phyloP scores from a whole-genome alignment of 1,140 invertebrate species.

The Holcopasites calliopsidis region DNA sequence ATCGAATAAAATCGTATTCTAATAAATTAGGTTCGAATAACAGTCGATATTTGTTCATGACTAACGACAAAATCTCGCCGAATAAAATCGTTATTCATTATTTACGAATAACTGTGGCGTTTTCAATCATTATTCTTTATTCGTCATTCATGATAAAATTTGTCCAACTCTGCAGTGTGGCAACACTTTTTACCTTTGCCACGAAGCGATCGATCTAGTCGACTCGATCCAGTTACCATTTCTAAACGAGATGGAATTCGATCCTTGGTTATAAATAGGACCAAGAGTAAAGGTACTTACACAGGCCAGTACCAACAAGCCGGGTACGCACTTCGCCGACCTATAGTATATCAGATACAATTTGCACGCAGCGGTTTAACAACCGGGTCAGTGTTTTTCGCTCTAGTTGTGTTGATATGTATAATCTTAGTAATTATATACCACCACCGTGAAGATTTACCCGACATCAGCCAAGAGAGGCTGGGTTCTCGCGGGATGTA shows the following conservation, averaged over 20 bases:
- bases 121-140: too few species aligned
- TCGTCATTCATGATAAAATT: too few species aligned
- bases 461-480: neutral
- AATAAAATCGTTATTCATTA: too few species aligned
- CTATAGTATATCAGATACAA: constrained; percentile 60
- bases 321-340: constrained; percentile 41
- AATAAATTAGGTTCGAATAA: too few species aligned
- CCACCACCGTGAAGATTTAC: constrained; percentile 34
- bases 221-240: constrained; percentile 55
- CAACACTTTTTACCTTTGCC: neutral
- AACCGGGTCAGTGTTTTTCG: constrained; percentile 74
- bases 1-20: too few species aligned
- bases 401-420: constrained; percentile 76
- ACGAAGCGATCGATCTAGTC: too few species aligned
- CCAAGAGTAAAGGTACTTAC: constrained; percentile 48
- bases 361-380: constrained; percentile 66
- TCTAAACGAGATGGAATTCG: constrained; percentile 56
- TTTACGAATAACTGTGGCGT: too few species aligned
- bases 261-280: constrained; percentile 62
- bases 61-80: too few species aligned
- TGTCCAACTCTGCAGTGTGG: too few species aligned
- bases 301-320: neutral
- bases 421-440: constrained; percentile 76
- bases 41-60: too few species aligned
- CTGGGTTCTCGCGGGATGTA: neutral